Conservation (phyloP, 2,888 invertebrate species). For the Brenthis hecate region DNA sequence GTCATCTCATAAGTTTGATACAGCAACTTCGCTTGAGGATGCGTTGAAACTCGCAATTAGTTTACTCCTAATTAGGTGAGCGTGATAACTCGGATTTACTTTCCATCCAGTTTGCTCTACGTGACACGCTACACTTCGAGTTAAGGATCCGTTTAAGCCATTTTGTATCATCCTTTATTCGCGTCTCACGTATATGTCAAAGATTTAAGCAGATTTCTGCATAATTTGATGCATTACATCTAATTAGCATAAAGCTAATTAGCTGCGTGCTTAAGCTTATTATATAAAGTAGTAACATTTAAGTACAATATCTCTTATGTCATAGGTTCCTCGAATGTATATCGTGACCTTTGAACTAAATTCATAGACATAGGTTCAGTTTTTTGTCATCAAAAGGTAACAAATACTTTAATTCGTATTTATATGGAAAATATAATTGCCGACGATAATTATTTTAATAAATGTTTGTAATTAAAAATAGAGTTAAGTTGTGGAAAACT, state of each 20-base stretch:
- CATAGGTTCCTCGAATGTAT: background rate
- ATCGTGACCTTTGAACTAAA: too few species aligned
- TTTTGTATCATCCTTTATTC: background rate
- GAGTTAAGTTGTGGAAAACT: too few species aligned
- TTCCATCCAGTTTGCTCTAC: slow-evolving; percentile 24
- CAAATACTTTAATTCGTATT: too few species aligned
- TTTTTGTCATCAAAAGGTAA: too few species aligned
- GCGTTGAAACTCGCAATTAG: slow-evolving; percentile 41
- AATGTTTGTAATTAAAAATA: too few species aligned
- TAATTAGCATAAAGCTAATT: slow-evolving; percentile 6
- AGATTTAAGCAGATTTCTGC: background rate
- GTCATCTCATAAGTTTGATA: slow-evolving; percentile 17
- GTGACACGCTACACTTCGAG: slow-evolving; percentile 24
- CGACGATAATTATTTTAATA: too few species aligned
- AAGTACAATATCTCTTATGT: background rate
- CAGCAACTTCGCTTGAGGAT: slow-evolving; percentile 31
- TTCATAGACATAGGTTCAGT: too few species aligned
- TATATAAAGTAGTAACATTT: background rate
- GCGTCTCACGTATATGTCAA: background rate
- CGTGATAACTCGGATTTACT: slow-evolving; percentile 32
- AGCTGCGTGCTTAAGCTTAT: background rate
- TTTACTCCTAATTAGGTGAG: slow-evolving; percentile 41
- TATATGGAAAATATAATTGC: too few species aligned
- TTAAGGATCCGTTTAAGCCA: slow-evolving; percentile 15
- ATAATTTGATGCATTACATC: background rate